A percentile compares a stretch with the other conserved stretches of the same genome.
Conservation (phyloP, 92 coral and sea anemone species). For the Heliopora coerulea region DNA sequence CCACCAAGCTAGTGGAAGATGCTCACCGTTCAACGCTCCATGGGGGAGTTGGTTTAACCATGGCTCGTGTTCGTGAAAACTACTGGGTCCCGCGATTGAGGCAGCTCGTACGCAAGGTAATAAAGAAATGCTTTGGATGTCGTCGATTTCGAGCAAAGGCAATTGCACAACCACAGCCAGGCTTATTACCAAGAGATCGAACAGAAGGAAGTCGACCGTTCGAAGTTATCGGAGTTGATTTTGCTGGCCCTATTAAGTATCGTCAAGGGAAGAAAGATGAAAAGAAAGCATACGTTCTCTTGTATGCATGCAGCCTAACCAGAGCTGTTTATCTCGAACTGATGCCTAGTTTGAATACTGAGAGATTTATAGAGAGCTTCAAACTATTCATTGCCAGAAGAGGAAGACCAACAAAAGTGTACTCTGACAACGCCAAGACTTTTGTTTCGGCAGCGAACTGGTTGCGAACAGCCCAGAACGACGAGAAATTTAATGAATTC, state of each 20-base stretch:
- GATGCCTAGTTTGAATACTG: background rate
- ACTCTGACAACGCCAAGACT: slow-evolving; percentile 1
- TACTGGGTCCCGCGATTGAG: too few relatives aligned
- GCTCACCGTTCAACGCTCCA: background rate
- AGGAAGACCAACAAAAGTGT: slow-evolving; percentile 1
- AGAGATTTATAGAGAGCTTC: background rate
- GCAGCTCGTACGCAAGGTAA: background rate
- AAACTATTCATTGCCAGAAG: slow-evolving; percentile 10
- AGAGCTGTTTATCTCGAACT: slow-evolving; percentile 20
- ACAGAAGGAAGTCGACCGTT: background rate
- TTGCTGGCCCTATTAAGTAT: slow-evolving; percentile 19
- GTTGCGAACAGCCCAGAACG: background rate
- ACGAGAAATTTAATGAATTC: background rate
- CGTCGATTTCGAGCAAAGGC: too few relatives aligned
- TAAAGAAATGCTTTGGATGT: too few relatives aligned
- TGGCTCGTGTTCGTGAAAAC: too few relatives aligned
- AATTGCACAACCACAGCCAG: too few relatives aligned
- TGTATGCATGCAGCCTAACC: too few relatives aligned
- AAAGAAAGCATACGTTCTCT: too few relatives aligned
- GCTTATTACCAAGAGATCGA: too few relatives aligned
- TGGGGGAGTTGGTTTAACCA: background rate
- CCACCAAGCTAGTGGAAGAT: background rate
- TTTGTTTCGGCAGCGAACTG: slow-evolving; percentile 17
- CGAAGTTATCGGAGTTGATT: background rate
- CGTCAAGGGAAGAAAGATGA: too few relatives aligned